These are phyloP conservation scores for Heliconius hermathena DNA, from an alignment of 1,140 invertebrate species.

Conservation along the genomic window DNA sequence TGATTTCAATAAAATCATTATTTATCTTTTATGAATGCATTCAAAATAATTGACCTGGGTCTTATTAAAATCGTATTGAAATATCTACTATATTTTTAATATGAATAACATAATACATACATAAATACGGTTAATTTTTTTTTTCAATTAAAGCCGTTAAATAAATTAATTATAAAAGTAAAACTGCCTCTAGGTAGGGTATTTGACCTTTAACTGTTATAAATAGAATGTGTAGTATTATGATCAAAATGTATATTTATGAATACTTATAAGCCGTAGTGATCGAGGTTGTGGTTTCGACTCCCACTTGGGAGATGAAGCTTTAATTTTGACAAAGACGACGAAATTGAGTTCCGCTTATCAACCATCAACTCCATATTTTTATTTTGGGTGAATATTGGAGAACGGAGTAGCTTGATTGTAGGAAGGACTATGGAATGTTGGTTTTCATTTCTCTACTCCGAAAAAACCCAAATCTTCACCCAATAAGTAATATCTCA, in stretches of 20 bases:
- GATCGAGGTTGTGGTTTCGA: too few species aligned
- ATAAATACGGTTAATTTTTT: background rate
- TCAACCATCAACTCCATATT: too few species aligned
- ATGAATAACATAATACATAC: background rate
- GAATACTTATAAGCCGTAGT: background rate
- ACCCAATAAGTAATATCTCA: too few species aligned
- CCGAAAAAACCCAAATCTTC: too few species aligned
- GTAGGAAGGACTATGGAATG: too few species aligned
- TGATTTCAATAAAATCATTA: slow-evolving; percentile 27
- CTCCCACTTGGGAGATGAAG: too few species aligned
- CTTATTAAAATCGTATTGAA: slow-evolving; percentile 41
- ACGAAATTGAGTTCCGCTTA: too few species aligned
- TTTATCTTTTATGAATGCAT: slow-evolving; percentile 20
- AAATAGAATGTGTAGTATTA: background rate
- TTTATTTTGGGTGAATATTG: too few species aligned
- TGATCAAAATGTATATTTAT: background rate
- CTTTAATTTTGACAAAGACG: too few species aligned
- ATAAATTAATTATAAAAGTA: background rate
- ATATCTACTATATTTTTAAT: slow-evolving; percentile 20
- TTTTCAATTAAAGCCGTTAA: background rate
- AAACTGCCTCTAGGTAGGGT: background rate
- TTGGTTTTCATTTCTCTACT: too few species aligned
- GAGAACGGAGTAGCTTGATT: too few species aligned
- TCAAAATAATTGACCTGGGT: slow-evolving; percentile 34
- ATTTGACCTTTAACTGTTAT: background rate